Evolutionary conservation across 64 coral and sea anemone genomes (phyloP), one percentile per base, ranked within the genome.

Genomic region (Trachythela sp.): DNA sequence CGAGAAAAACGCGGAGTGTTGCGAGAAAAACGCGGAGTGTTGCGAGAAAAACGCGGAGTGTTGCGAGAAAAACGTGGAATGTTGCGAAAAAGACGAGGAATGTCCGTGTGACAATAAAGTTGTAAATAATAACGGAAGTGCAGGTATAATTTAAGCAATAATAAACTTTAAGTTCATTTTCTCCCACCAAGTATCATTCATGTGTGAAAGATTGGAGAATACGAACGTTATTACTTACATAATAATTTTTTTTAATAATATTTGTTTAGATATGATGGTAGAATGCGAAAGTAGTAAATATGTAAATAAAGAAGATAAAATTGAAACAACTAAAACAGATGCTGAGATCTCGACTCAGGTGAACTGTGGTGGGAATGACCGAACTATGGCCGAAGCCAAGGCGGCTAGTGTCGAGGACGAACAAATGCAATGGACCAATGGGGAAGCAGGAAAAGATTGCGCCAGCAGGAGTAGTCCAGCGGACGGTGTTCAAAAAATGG

Each of bases 11-110:
- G n/a, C n/a, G n/a, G n/a, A n/a, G n/a, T n/a, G n/a, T n/a, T n/a
- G n/a, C n/a, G n/a, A n/a, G n/a, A n/a, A n/a, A n/a, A n/a, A n/a
- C n/a, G n/a, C n/a, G n/a, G n/a, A n/a, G n/a, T n/a, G n/a, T n/a
- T n/a, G n/a, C n/a, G 49, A 15, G 54, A 27, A 64, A 26, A 1
- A 45, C 42, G 42, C 42, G 4, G 42, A 45, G 11, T 45, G 4
- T 45, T 45, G 42, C 42, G 42, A 45, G 92, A 94, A 31, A 93
- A 97, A 41, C 90, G 94, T 68, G 93, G 93, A 41, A 88, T 92
- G 70, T 42, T 94, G 43, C 89, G 86, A 54, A 92, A 94, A 84
- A 89, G 85, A 10, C 85, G 42, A 4, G 42, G 42, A 11, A 6
- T 45, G 42, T 45, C 49, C 13, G 49, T 52, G 49, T 52, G 9